These are phyloP conservation scores for Graphium colonna DNA, from an alignment of 2,888 invertebrate species.

Conservation along the genomic window DNA sequence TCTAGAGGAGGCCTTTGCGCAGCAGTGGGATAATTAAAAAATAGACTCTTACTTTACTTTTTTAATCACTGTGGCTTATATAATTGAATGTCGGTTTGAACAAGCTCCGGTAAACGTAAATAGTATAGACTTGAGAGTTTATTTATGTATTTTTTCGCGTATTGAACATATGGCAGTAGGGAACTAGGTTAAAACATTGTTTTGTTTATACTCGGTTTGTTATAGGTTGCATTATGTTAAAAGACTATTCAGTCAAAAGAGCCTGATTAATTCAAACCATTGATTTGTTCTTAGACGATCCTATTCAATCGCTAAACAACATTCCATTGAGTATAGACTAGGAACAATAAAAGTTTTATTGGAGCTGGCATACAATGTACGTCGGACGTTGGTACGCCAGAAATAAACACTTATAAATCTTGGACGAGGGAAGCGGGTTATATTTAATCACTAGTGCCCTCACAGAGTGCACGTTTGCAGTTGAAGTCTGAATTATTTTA, in stretches of 20 bases:
- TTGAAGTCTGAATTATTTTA: slow-evolving; percentile 68
- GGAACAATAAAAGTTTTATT: slow-evolving; percentile 55
- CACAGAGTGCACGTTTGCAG: slow-evolving; percentile 66
- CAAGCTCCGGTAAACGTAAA: no score
- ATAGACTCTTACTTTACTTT: no score
- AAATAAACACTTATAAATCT: slow-evolving; percentile 78
- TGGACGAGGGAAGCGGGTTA: slow-evolving; percentile 43
- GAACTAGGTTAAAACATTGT: no score
- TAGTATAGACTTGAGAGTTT: no score
- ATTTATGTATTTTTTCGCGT: no score
- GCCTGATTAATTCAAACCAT: not conserved
- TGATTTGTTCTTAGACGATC: not conserved
- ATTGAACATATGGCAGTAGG: no score
- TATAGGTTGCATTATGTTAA: not conserved
- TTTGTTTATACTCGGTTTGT: no score
- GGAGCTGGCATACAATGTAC: slow-evolving; percentile 52
- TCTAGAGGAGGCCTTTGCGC: no score
- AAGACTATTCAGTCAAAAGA: not conserved
- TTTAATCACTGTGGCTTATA: no score
- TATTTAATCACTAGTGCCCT: slow-evolving; percentile 72
- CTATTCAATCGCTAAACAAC: slow-evolving; percentile 40
- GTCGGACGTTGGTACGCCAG: slow-evolving; percentile 43
- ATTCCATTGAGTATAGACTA: slow-evolving; percentile 54
- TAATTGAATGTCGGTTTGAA: no score
- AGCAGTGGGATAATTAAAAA: no score